phyloP scores from a whole-genome alignment of 2,888 invertebrate species.

The Volucella inflata region DNA sequence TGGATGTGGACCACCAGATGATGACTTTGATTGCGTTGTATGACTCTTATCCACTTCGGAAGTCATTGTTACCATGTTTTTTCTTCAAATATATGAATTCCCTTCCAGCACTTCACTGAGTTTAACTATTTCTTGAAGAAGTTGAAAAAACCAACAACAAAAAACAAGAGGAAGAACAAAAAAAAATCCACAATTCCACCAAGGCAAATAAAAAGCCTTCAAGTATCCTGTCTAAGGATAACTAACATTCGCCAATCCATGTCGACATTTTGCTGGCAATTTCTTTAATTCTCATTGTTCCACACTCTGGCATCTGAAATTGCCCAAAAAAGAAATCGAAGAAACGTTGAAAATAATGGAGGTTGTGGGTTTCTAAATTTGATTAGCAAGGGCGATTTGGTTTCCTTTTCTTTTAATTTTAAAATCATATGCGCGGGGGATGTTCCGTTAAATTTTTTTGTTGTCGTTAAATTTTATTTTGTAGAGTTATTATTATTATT shows the following conservation, averaged over 20 bases:
- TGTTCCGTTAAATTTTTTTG: background rate
- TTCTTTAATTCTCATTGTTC: constrained; percentile 22
- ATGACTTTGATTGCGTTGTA: constrained; percentile 77
- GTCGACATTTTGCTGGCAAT: constrained; percentile 49
- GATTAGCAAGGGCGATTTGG: constrained; percentile 35
- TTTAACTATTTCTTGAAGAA: background rate
- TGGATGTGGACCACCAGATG: constrained; percentile 53
- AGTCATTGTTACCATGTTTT: constrained; percentile 84
- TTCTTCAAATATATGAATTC: constrained; percentile 45
- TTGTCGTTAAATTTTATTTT: constrained; percentile 1
- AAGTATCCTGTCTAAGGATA: constrained; percentile 39
- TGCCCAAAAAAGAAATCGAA: constrained; percentile 22
- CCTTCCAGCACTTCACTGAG: constrained; percentile 27
- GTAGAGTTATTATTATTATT: background rate
- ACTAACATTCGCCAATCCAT: constrained; percentile 32
- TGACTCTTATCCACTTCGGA: constrained; percentile 83
- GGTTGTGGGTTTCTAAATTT: constrained; percentile 57
- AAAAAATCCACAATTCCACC: constrained; percentile 20
- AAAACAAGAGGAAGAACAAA: background rate
- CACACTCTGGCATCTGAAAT: constrained; percentile 29
- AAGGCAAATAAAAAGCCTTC: constrained; percentile 7
- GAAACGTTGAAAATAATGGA: constrained; percentile 61
- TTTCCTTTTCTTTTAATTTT: background rate
- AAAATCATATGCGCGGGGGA: constrained; percentile 31
- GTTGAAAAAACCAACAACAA: constrained; percentile 13